Evolutionary conservation across 2,113 vertebrate genomes (phyloP).

Genomic region (Daboia siamensis): DNA sequence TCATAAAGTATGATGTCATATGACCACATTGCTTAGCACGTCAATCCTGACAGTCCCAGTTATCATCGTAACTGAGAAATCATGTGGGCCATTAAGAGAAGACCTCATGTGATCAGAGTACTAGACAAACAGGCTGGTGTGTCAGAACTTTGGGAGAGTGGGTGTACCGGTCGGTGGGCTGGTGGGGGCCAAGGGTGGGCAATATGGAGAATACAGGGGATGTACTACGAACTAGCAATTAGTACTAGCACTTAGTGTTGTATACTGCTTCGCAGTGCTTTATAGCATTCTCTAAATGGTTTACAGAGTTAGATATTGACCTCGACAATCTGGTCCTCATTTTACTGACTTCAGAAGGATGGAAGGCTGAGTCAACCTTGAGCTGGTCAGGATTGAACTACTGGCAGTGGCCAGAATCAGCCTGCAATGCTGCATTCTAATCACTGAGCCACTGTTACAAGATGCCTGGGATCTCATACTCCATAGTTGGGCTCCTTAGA

Average conservation of each 20-base stretch:
- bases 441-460: not conserved
- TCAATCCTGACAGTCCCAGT: not conserved
- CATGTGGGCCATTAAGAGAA: not conserved
- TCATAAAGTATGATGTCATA: not conserved
- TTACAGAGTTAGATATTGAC: not conserved
- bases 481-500: not conserved
- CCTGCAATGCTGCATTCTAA: not conserved
- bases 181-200: not conserved
- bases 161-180: not conserved
- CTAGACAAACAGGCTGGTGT: not conserved
- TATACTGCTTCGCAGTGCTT: not conserved
- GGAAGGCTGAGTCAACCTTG: not conserved
- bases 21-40: not conserved
- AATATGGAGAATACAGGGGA: not conserved
- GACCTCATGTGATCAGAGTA: not conserved
- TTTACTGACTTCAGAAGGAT: not conserved
- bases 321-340: not conserved
- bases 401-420: not conserved
- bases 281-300: not conserved
- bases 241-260: not conserved
- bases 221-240: not conserved
- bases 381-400: not conserved
- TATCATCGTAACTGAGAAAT: not conserved
- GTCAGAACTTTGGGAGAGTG: not conserved
- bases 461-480: not conserved